These are phyloP conservation scores for Sclerurus mexicanus DNA, from an alignment of 2,113 vertebrate species.

Conservation along the genomic window DNA sequence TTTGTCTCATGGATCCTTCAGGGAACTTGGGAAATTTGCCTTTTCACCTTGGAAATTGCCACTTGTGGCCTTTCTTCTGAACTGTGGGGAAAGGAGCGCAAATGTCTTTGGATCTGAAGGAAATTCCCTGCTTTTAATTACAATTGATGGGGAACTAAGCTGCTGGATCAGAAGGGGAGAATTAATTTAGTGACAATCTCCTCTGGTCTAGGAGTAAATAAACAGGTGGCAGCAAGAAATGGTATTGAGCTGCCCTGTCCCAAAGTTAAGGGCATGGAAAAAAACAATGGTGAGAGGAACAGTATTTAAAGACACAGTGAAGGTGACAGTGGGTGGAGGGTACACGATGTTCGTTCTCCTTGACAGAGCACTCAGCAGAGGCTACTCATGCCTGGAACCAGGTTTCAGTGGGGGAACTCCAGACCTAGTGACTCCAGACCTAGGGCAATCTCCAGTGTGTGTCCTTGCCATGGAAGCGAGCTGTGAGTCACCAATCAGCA, in stretches of 20 bases:
- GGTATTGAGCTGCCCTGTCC: not conserved
- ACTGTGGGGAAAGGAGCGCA: fast-evolving
- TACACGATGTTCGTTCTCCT: fast-evolving
- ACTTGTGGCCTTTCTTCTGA: not conserved
- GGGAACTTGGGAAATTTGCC: not conserved
- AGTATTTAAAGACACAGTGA: not conserved
- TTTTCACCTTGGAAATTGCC: not conserved
- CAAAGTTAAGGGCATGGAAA: not conserved
- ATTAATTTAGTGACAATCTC: not conserved
- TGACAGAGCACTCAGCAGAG: not conserved
- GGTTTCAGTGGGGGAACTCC: not conserved
- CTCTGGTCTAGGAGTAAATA: not conserved
- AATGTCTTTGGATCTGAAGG: not conserved
- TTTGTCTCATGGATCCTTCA: not conserved
- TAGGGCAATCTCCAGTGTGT: not conserved
- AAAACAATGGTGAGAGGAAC: not conserved
- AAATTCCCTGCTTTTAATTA: not conserved
- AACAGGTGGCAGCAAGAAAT: not conserved
- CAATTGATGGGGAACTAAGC: not conserved
- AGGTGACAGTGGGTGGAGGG: not conserved
- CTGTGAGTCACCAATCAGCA: not conserved
- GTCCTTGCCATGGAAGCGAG: not conserved
- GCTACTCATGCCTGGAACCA: not conserved
- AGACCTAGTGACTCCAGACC: not conserved
- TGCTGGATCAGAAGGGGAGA: not conserved